Conservation (phyloP, 2,888 invertebrate species). For the Tipula helvola region DNA sequence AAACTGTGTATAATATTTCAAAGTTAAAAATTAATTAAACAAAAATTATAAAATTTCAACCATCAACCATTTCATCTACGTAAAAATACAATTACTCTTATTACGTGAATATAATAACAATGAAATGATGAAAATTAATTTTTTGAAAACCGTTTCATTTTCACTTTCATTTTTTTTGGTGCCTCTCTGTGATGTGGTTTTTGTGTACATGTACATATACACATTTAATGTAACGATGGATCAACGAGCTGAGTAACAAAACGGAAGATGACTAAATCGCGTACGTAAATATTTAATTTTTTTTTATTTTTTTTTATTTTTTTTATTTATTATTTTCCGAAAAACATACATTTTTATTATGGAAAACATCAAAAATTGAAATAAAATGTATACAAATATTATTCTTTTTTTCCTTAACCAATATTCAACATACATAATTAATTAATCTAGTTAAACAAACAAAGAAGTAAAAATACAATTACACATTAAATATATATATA, state of each 20-base stretch:
- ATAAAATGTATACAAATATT: too few species aligned
- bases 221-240: not conserved
- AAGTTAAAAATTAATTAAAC: not conserved
- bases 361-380: too few species aligned
- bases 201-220: not conserved
- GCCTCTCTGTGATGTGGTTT: not conserved
- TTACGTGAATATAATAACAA: not conserved
- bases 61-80: not conserved
- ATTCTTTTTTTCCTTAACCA: too few species aligned
- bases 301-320: too few species aligned
- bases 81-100: not conserved
- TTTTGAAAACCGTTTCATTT: not conserved
- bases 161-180: not conserved
- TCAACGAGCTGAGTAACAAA: not conserved
- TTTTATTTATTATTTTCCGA: too few species aligned
- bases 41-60: not conserved
- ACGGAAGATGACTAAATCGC: not conserved
- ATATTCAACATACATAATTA: too few species aligned
- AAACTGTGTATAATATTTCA: not conserved
- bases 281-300: too few species aligned
- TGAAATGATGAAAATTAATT: not conserved
- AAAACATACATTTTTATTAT: too few species aligned
- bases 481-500: too few species aligned
- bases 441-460: too few species aligned
- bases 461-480: too few species aligned